phyloP scores from a whole-genome alignment of 2,113 vertebrate genomes.

The Tachuris rubrigastra region DNA sequence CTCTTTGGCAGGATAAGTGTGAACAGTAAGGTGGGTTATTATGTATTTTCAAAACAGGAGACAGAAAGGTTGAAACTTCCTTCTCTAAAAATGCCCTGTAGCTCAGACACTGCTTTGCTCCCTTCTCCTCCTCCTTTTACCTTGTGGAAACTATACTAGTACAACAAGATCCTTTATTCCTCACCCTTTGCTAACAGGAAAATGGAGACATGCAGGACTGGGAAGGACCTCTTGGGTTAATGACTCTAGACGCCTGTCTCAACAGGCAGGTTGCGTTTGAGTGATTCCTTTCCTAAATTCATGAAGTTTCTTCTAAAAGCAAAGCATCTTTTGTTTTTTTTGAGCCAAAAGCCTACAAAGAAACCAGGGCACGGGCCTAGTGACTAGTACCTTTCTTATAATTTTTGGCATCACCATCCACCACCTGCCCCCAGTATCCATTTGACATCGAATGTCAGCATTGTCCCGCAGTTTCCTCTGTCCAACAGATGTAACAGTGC shows the following conservation, averaged over 20 bases:
- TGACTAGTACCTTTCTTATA: not conserved
- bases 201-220: not conserved
- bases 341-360: not conserved
- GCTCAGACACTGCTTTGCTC: not conserved
- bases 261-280: not conserved
- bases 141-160: slow-evolving; percentile 5
- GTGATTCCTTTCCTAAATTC: not conserved
- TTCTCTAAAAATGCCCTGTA: not conserved
- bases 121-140: not conserved
- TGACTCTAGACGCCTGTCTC: not conserved
- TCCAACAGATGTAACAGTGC: not conserved
- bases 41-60: not conserved
- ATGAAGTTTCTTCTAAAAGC: not conserved
- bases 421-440: not conserved
- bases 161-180: not conserved
- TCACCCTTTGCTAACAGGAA: not conserved
- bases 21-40: not conserved
- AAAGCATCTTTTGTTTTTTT: not conserved
- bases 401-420: not conserved
- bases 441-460: not conserved
- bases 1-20: not conserved
- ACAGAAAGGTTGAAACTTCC: not conserved
- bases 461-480: not conserved
- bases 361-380: not conserved
- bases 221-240: not conserved